These are phyloP conservation scores for Megathymus violae DNA, from an alignment of 1,140 invertebrate genomes.

Conservation along the genomic window DNA sequence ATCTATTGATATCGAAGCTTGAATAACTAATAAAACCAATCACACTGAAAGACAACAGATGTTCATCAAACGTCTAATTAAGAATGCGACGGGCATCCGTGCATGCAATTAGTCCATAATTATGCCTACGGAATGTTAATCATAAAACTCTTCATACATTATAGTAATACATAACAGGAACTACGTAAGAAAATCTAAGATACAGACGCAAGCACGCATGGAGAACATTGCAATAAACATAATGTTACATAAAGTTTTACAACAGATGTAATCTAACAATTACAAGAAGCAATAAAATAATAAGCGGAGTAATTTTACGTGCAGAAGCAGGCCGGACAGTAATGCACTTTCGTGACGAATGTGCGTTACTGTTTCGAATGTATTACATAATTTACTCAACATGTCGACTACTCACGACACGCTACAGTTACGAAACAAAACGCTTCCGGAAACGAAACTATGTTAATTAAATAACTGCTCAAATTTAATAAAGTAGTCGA, in stretches of 20 bases:
- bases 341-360: conserved; percentile 65
- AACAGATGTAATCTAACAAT: conserved; percentile 28
- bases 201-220: conserved; percentile 1
- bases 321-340: conserved; percentile 44
- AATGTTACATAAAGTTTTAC: conserved; percentile 28
- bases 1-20: conserved; percentile 4
- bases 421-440: conserved; percentile 53
- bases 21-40: conserved; percentile 21
- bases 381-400: conserved; percentile 52
- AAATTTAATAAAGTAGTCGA: not conserved
- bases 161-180: not conserved
- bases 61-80: conserved; percentile 28
- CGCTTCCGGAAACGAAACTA: conserved; percentile 50
- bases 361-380: conserved; percentile 56
- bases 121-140: conserved; percentile 1
- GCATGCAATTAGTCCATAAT: conserved; percentile 12
- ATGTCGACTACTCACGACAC: conserved; percentile 29
- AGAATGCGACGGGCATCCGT: conserved; percentile 14
- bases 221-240: conserved; percentile 21
- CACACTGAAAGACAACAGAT: conserved; percentile 24
- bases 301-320: conserved; percentile 16
- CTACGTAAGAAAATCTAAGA: conserved; percentile 1
- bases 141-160: not conserved
- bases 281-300: conserved; percentile 34
- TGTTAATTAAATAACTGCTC: not conserved